Evolutionary conservation across 2,888 invertebrate species (phyloP).

Genomic region (Hyles lineata): DNA sequence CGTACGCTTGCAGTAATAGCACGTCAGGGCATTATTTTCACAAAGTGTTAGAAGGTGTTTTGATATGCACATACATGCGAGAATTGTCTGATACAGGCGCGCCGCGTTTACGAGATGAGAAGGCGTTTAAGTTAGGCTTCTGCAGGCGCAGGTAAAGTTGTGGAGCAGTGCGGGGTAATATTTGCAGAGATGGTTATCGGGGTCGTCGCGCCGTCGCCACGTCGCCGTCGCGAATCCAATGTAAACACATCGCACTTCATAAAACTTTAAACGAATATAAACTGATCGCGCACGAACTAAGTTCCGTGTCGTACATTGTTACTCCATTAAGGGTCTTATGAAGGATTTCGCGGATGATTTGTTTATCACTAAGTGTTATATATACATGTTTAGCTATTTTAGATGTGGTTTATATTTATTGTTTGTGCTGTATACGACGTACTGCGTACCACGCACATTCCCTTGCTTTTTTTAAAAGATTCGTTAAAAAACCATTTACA

Average conservation of each 20-base stretch:
- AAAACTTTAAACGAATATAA: constrained; percentile 14
- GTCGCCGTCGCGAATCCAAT: neutral
- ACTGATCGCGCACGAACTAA: constrained; percentile 1
- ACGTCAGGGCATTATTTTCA: no score
- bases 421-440: no score
- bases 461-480: no score
- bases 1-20: no score
- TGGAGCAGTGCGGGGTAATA: neutral
- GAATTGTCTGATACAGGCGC: no score
- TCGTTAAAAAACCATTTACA: no score
- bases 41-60: no score
- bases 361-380: neutral
- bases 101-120: neutral
- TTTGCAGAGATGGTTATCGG: neutral
- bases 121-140: neutral
- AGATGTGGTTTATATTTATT: neutral
- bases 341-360: neutral
- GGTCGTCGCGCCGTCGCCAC: neutral
- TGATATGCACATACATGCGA: no score
- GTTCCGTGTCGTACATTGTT: constrained; percentile 10
- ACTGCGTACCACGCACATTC: no score
- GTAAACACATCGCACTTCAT: neutral
- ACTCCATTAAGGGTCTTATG: neutral
- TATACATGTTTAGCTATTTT: neutral
- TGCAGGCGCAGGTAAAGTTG: neutral